Evolutionary conservation across 1,140 invertebrate species (phyloP).

Genomic region (Asbolus verrucosus): DNA sequence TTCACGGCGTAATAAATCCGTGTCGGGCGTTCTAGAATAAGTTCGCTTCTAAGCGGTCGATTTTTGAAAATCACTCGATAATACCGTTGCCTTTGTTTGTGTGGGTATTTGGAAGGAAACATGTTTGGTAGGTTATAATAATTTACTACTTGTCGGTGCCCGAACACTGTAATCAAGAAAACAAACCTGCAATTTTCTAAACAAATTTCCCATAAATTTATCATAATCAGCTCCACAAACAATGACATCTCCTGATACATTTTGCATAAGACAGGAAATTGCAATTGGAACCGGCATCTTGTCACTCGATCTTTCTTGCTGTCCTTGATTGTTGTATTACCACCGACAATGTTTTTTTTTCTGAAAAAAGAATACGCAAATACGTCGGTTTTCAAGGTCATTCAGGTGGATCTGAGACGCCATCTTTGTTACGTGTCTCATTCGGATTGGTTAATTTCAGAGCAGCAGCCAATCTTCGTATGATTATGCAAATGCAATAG

Average conservation of each 20-base stretch:
- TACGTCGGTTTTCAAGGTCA: background rate
- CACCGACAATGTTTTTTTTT: background rate
- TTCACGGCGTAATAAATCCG: too few species aligned
- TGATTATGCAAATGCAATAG: background rate
- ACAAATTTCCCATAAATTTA: slow-evolving; percentile 37
- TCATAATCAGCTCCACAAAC: slow-evolving; percentile 11
- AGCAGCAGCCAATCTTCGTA: background rate
- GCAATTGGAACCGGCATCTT: slow-evolving; percentile 22
- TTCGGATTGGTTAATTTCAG: background rate
- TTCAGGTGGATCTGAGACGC: background rate
- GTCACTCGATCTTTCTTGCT: slow-evolving; percentile 4
- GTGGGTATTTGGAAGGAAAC: too few species aligned
- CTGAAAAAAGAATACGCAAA: background rate
- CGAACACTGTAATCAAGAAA: slow-evolving; percentile 4
- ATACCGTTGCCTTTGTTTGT: too few species aligned
- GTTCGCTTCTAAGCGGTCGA: too few species aligned
- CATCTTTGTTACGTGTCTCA: background rate
- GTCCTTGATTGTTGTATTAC: slow-evolving; percentile 11
- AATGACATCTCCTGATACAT: slow-evolving; percentile 12
- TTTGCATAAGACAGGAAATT: slow-evolving; percentile 16
- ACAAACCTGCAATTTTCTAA: slow-evolving; percentile 23
- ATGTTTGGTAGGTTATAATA: background rate
- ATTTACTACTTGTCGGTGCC: background rate
- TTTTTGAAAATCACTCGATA: too few species aligned
- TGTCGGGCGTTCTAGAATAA: too few species aligned